These are phyloP conservation scores for Lepidonotus clava DNA, from an alignment of 2,888 invertebrate species.

Conservation along the genomic window DNA sequence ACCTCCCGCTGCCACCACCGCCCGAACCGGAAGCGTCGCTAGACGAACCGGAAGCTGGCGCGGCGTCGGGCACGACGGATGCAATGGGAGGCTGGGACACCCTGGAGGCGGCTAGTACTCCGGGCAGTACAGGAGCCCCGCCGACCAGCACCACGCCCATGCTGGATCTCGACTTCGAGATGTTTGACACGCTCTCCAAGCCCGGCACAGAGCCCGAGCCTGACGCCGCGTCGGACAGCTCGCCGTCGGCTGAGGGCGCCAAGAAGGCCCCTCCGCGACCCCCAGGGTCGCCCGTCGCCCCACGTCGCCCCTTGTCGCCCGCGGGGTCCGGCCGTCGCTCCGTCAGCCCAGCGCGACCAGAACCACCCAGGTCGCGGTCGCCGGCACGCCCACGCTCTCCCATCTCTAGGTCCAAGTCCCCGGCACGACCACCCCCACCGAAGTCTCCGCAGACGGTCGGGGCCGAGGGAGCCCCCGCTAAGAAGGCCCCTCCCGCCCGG, in stretches of 20 bases:
- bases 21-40: not conserved
- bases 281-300: not conserved
- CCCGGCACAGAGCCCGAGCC: not conserved
- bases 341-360: conserved; percentile 26
- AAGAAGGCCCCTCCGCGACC: conserved; percentile 38
- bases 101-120: not conserved
- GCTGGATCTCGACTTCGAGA: conserved; percentile 23
- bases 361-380: not conserved
- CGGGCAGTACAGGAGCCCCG: not conserved
- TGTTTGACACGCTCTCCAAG: not conserved
- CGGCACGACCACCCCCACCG: conserved; percentile 34
- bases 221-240: not conserved
- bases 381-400: conserved; percentile 13
- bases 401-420: conserved; percentile 5
- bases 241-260: not conserved
- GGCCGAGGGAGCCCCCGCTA: not conserved
- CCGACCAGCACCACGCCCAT: conserved; percentile 1
- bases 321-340: not conserved
- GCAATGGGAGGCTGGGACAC: not conserved
- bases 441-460: conserved; percentile 25
- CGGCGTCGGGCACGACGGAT: not conserved
- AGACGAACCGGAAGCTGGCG: not conserved
- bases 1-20: not conserved
- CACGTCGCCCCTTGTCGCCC: not conserved
- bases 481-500: conserved; percentile 34